Evolutionary conservation across 2,113 vertebrate species (phyloP), one percentile per base, ranked within the genome.

Genomic region (Malurus elegans): DNA sequence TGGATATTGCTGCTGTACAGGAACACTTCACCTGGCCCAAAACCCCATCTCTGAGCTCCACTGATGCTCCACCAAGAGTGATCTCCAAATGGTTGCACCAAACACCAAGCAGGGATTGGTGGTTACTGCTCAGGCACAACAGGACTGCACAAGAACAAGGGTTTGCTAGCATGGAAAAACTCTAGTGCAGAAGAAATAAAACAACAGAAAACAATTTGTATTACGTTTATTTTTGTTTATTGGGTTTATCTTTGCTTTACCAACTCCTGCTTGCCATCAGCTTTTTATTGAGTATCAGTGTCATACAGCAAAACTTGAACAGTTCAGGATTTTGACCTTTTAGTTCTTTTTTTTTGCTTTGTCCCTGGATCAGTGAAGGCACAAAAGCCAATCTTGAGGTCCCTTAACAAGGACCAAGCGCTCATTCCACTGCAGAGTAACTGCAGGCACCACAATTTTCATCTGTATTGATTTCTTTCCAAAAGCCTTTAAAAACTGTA

Each of bases 81-180:
- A 21, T 34, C 34, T 79, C 65, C 81, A 86, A 7, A 8, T 3
- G 4, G 15, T 23, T 81, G 48, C 48, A 67, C 36, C 23, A 57
- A 69, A 57, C 17, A 29, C 29, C 38, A 42, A 40, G 17, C 2
- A 36, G 21, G 19, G 65, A 45, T 23, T 36, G 6, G 26, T 5
- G 26, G 4, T 5, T 3, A 1, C 13, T 13, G 6, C 7, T 14
- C 1, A 6, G 24, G 24, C 50, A 69, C 38, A 54, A 21, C 4
- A 70, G 8, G 24, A 26, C 17, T 62, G 6, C 3, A 2, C 24
- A 53, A 31, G 16, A 67, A 34, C 1, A 45, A 62, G 17, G 4
- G 4, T 40, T 74, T 56, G 18, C 17, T 10, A 56, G 65, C 53
- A 57, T 0, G 2, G 28, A n/a, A 45, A 5, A 18, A 92, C 28